Evolutionary conservation across 1,140 invertebrate species (phyloP).

Genomic region (Ctenoplectra terminalis): DNA sequence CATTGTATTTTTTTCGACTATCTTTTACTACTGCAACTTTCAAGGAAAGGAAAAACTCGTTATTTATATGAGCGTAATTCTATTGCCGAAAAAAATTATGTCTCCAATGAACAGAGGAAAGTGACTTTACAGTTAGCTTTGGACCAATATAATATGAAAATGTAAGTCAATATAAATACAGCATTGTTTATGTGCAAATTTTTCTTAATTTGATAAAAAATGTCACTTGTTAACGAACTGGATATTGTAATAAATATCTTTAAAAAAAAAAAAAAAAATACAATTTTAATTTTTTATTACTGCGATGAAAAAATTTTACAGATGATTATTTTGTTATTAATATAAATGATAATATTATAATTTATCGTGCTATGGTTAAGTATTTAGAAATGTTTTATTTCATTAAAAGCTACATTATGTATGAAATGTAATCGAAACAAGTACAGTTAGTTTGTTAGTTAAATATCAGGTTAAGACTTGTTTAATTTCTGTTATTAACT

Average conservation of each 20-base stretch:
- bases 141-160: conserved; percentile 37
- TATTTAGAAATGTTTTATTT: conserved; percentile 14
- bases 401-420: not conserved
- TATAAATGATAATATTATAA: not conserved
- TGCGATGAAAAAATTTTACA: conserved; percentile 35
- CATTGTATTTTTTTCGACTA: conserved; percentile 42
- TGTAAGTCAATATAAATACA: conserved; percentile 39
- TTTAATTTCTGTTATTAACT: conserved; percentile 19
- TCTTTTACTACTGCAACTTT: conserved; percentile 30
- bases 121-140: conserved; percentile 21
- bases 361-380: not conserved
- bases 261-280: conserved; percentile 35
- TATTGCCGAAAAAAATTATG: conserved; percentile 31
- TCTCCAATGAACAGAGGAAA: conserved; percentile 1
- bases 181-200: conserved; percentile 28
- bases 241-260: conserved; percentile 55
- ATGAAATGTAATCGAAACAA: conserved; percentile 34
- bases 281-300: conserved; percentile 30
- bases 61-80: conserved; percentile 33
- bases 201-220: conserved; percentile 43
- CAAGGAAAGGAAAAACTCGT: not conserved
- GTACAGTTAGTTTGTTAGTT: conserved; percentile 2
- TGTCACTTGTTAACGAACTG: conserved; percentile 52
- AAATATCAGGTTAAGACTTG: conserved; percentile 8
- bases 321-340: conserved; percentile 2